Evolutionary conservation across 2,797 vertebrate genomes (phyloP).

Genomic region (Periophthalmus magnuspinnatus): DNA sequence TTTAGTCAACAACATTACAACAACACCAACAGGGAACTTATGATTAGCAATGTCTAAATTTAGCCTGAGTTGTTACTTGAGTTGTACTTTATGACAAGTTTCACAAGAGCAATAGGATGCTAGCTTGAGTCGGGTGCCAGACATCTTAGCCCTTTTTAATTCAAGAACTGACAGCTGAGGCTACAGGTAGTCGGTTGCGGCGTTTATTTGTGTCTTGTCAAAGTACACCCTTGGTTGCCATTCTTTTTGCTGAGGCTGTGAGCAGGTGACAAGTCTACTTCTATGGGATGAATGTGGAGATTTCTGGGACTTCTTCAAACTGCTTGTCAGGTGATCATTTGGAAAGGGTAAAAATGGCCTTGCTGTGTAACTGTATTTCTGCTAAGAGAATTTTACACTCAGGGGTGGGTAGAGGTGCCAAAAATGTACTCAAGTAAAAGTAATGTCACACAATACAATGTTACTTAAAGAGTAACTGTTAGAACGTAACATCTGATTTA

Average conservation of each 20-base stretch:
- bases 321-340: conserved; percentile 32
- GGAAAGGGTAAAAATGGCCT: conserved; percentile 30
- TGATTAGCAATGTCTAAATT: conserved; percentile 42
- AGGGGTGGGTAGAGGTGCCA: too few relatives aligned
- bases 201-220: conserved; percentile 52
- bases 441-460: too few relatives aligned
- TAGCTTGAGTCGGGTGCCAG: conserved; percentile 27
- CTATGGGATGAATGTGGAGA: conserved; percentile 14
- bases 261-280: conserved; percentile 35
- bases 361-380: conserved; percentile 14
- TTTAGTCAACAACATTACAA: conserved; percentile 2
- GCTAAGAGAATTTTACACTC: too few relatives aligned
- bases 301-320: conserved; percentile 37
- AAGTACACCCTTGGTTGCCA: conserved; percentile 32
- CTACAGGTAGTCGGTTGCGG: conserved; percentile 33
- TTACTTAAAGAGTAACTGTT: too few relatives aligned
- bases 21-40: conserved; percentile 16
- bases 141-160: conserved; percentile 46
- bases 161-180: conserved; percentile 48
- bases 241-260: conserved; percentile 43
- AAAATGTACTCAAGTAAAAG: too few relatives aligned
- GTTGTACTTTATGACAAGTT: conserved; percentile 43
- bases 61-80: conserved; percentile 31
- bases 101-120: conserved; percentile 12
- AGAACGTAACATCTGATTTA: too few relatives aligned